phyloP scores from a whole-genome alignment of 2,797 vertebrate species.

The Chanos chanos region DNA sequence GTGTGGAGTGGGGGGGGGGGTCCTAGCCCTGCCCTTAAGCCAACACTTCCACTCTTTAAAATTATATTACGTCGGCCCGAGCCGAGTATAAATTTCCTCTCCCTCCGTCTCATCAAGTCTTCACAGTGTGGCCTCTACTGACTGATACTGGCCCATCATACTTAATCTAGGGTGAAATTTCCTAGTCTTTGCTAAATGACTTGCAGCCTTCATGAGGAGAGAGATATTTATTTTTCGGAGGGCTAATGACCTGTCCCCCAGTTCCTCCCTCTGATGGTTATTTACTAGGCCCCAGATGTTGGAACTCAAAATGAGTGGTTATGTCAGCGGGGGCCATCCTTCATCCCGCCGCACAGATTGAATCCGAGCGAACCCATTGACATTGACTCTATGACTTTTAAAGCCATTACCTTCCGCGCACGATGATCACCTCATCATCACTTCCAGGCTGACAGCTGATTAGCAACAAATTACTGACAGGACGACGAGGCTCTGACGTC shows the following conservation, averaged over 20 bases:
- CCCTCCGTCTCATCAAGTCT: constrained; percentile 81
- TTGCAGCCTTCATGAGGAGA: constrained; percentile 95
- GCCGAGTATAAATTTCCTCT: constrained; percentile 89
- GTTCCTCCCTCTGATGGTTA: constrained; percentile 99
- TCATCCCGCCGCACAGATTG: constrained; percentile 92
- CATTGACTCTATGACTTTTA: constrained; percentile 99
- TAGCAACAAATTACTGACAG: constrained; percentile 93
- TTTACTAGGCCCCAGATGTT: constrained; percentile 99
- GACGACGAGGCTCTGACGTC: constrained; percentile 72
- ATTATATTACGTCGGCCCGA: constrained; percentile 80
- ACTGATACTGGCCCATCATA: constrained; percentile 99
- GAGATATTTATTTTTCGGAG: constrained; percentile 99
- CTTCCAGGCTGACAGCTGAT: constrained; percentile 93
- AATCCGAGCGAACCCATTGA: constrained; percentile 98
- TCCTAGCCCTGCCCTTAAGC: constrained; percentile 31
- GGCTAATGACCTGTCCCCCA: constrained; percentile 99
- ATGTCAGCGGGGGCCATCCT: constrained; percentile 96
- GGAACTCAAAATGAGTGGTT: constrained; percentile 99
- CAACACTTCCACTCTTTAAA: constrained; percentile 77
- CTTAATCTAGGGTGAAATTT: constrained; percentile 99
- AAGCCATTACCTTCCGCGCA: constrained; percentile 93
- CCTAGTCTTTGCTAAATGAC: constrained; percentile 98
- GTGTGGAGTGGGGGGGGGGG: not conserved
- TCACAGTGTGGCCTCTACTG: constrained; percentile 82
- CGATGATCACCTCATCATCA: constrained; percentile 92